Percentiles rank a stretch among this genome's conserved stretches.
phyloP scores from a whole-genome alignment of 1,140 invertebrate genomes.

The Solenopsis fugax region DNA sequence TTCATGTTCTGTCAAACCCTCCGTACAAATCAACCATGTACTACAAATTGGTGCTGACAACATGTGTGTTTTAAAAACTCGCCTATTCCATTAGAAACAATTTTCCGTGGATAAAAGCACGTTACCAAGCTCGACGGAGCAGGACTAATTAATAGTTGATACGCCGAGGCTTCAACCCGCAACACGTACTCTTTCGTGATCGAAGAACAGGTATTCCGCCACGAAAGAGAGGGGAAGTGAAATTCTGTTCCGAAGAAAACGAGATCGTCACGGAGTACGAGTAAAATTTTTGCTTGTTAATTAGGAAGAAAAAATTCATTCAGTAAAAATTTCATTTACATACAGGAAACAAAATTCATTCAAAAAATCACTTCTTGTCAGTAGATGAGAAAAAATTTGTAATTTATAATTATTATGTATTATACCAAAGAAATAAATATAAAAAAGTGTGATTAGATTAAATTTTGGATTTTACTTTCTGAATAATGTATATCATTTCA shows the following conservation, averaged over 20 bases:
- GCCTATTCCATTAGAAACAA: constrained; percentile 11
- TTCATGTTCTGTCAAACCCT: not conserved
- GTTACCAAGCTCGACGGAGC: not conserved
- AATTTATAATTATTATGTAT: too few species aligned
- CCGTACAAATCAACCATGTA: not conserved
- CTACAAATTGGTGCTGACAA: not conserved
- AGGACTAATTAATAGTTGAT: constrained; percentile 45
- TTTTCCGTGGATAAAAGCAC: constrained; percentile 8
- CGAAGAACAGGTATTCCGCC: constrained; percentile 17
- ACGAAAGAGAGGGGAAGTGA: constrained; percentile 53
- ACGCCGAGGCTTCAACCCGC: not conserved
- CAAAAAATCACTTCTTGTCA: not conserved
- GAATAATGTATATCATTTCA: not conserved
- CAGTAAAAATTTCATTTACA: not conserved
- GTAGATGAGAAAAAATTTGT: too few species aligned
- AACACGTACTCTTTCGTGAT: constrained; percentile 8
- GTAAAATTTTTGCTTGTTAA: constrained; percentile 35
- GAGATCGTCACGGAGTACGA: constrained; percentile 5
- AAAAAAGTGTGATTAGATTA: not conserved
- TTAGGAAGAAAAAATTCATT: constrained; percentile 37
- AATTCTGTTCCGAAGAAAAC: constrained; percentile 47
- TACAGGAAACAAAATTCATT: constrained; percentile 9
- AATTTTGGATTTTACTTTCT: not conserved
- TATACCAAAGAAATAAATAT: too few species aligned
- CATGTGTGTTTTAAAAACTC: not conserved